These are phyloP conservation scores for Hephaestus fuliginosus DNA, from an alignment of 2,797 vertebrate genomes.

Conservation along the genomic window DNA sequence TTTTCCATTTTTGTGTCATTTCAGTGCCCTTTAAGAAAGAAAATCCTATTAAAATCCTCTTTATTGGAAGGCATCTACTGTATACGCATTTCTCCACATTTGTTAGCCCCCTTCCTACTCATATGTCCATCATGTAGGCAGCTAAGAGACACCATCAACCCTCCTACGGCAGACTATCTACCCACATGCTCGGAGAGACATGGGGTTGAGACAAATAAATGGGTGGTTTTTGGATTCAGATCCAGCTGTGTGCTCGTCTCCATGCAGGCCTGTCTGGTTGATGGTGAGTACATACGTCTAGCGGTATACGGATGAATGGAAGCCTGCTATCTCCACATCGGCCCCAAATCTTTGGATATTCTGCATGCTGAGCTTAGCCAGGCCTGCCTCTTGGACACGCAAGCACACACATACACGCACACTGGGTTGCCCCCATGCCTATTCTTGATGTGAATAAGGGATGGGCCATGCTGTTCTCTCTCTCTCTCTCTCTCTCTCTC, in stretches of 20 bases:
- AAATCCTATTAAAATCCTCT: slow-evolving; percentile 11
- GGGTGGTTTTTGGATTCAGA: slow-evolving; percentile 50
- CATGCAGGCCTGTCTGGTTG: slow-evolving; percentile 56
- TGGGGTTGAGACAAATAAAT: slow-evolving; percentile 49
- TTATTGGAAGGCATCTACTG: background rate
- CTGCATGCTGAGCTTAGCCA: slow-evolving; percentile 49
- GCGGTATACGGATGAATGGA: slow-evolving; percentile 52
- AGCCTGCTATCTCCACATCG: slow-evolving; percentile 44
- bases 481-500: slow-evolving; percentile 8
- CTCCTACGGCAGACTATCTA: slow-evolving; percentile 32
- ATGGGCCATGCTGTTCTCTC: slow-evolving; percentile 22
- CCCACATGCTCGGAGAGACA: slow-evolving; percentile 40
- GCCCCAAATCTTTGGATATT: slow-evolving; percentile 49
- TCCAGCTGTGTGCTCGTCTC: slow-evolving; percentile 51
- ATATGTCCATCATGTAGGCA: slow-evolving; percentile 28
- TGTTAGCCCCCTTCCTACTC: slow-evolving; percentile 10
- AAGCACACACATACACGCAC: slow-evolving; percentile 15
- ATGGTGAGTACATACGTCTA: slow-evolving; percentile 42
- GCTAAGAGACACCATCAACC: slow-evolving; percentile 21
- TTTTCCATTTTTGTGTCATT: background rate
- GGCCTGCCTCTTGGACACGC: slow-evolving; percentile 34
- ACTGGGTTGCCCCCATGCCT: slow-evolving; percentile 26
- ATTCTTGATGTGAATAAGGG: slow-evolving; percentile 44
- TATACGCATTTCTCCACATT: slow-evolving; percentile 8
- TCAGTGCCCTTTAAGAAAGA: background rate